These are phyloP conservation scores for Oedothorax gibbosus DNA, from an alignment of 1,140 invertebrate genomes.

Conservation along the genomic window DNA sequence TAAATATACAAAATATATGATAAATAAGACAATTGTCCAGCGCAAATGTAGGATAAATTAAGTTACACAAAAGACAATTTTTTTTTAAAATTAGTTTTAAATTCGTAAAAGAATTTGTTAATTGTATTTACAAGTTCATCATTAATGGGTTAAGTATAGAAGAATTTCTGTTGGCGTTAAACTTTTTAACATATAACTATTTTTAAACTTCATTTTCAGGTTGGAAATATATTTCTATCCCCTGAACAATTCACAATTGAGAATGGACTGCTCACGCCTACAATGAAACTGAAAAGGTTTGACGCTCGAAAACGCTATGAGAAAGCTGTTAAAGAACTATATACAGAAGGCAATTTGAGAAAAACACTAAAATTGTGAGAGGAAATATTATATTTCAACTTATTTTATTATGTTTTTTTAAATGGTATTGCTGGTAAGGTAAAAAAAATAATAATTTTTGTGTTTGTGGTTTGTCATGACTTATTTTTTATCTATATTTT, in stretches of 20 bases:
- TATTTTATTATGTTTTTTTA: background rate
- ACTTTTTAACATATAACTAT: no score
- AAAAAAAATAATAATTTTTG: no score
- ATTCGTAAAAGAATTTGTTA: no score
- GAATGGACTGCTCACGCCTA: conserved; percentile 96
- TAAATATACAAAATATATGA: background rate
- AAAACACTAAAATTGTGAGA: background rate
- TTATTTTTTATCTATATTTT: no score
- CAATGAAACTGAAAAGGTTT: conserved; percentile 82
- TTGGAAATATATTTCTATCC: conserved; percentile 93
- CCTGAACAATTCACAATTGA: conserved; percentile 95
- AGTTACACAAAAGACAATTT: no score
- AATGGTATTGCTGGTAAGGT: no score
- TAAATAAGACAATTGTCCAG: background rate
- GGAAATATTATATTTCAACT: background rate
- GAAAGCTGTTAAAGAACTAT: conserved; percentile 42
- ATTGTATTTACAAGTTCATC: no score
- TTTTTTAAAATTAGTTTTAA: no score
- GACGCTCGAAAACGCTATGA: conserved; percentile 52
- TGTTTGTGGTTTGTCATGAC: no score
- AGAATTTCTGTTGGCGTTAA: no score
- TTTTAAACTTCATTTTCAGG: conserved; percentile 73
- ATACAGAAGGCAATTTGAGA: conserved; percentile 42
- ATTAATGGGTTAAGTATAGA: no score
- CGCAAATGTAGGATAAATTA: no score